Conservation (phyloP, 2,113 vertebrate genomes). For the Larimichthys polyactis region DNA sequence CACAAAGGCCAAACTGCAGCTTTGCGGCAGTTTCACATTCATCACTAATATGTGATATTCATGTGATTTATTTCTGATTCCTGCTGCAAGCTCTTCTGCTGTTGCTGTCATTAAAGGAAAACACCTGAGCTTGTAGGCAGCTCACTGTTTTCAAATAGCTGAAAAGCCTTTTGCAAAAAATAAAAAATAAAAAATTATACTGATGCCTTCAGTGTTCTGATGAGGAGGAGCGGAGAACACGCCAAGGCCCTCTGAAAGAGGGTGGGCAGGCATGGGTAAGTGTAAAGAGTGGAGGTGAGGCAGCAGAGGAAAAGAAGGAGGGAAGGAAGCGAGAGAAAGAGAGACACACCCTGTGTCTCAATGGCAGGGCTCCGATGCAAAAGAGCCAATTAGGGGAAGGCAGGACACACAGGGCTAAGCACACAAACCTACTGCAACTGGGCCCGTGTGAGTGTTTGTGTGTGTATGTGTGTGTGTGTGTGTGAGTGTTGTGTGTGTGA, state of each 20-base stretch:
- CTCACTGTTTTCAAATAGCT: neutral
- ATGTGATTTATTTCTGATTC: conserved; percentile 12
- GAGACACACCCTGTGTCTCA: conserved; percentile 39
- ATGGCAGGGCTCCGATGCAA: conserved; percentile 44
- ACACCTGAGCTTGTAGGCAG: neutral
- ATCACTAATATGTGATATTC: conserved; percentile 1
- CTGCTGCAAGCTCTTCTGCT: neutral
- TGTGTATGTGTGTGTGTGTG: conserved; percentile 7
- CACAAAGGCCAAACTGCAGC: neutral
- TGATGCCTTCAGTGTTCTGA: conserved; percentile 17
- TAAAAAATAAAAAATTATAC: neutral
- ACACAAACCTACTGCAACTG: conserved; percentile 48
- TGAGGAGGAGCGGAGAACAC: conserved; percentile 1
- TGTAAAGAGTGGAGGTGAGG: conserved; percentile 39
- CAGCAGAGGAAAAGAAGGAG: conserved; percentile 14
- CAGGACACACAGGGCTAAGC: conserved; percentile 50
- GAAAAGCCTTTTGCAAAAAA: neutral
- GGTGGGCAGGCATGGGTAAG: neutral
- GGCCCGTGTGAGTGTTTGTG: conserved; percentile 1
- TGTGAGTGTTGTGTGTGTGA: conserved; percentile 26
- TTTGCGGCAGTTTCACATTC: neutral
- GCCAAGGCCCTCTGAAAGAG: conserved; percentile 18
- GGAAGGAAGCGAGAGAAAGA: conserved; percentile 24
- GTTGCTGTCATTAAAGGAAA: conserved; percentile 6
- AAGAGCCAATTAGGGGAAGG: conserved; percentile 65